phyloP scores from a whole-genome alignment of 1,140 invertebrate genomes.

The Procambarus virginalis region DNA sequence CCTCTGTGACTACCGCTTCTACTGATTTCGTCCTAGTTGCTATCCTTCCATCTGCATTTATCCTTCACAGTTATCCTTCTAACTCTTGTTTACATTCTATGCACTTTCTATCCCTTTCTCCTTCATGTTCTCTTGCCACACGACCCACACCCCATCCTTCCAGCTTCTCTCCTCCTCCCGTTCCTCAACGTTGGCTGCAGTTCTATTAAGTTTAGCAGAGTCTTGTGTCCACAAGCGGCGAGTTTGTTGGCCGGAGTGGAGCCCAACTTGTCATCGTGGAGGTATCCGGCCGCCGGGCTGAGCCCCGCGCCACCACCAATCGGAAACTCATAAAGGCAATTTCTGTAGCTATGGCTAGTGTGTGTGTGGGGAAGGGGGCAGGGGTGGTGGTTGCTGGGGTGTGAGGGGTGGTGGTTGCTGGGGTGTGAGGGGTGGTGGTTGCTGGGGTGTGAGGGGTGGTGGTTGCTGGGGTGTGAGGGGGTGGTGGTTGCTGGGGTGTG shows the following conservation, averaged over 20 bases:
- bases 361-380: background rate
- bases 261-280: background rate
- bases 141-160: background rate
- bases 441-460: background rate
- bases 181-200: background rate
- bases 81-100: no score
- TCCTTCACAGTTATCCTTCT: no score
- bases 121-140: background rate
- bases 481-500: no score
- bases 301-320: background rate
- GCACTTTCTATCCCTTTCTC: background rate
- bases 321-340: constrained; percentile 44
- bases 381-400: background rate
- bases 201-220: background rate
- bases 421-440: no score
- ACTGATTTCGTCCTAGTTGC: no score
- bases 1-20: no score
- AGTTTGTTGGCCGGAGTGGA: background rate
- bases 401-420: no score
- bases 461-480: no score
- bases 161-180: no score
- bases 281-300: background rate
- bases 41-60: no score
- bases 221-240: background rate
- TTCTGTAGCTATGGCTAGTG: background rate